Evolutionary conservation across 2,797 vertebrate species (phyloP).

Genomic region (Periparus ater): DNA sequence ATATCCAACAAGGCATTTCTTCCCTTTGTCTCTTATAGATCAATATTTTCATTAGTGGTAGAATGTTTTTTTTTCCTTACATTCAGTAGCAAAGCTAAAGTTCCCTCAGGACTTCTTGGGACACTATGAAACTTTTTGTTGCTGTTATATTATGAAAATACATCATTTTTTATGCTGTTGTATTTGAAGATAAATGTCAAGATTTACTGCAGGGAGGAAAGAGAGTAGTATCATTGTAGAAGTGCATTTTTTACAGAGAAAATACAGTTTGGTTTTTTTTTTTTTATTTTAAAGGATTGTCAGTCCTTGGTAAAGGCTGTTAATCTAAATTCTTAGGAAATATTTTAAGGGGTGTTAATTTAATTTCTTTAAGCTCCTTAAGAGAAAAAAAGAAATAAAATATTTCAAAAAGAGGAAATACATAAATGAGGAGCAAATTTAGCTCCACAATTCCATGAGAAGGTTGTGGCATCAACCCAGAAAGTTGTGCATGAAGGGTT

Average conservation of each 20-base stretch:
- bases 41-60: neutral
- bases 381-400: neutral
- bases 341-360: neutral
- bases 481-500: neutral
- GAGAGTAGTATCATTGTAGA: neutral
- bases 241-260: neutral
- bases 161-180: neutral
- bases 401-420: neutral
- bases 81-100: neutral
- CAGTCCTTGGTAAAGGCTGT: neutral
- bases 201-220: neutral
- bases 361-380: neutral
- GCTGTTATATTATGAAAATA: neutral
- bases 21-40: neutral
- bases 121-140: neutral
- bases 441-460: neutral
- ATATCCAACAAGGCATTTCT: neutral
- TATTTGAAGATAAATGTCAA: neutral
- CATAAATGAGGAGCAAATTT: neutral
- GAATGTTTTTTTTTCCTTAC: neutral
- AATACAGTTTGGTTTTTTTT: accelerated
- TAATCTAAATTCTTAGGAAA: neutral
- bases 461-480: neutral
- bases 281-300: neutral
- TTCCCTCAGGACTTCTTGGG: neutral